Percentiles rank a stretch among this genome's conserved stretches.
phyloP scores from a whole-genome alignment of 2,888 invertebrate genomes.

The Pinctada fucata region DNA sequence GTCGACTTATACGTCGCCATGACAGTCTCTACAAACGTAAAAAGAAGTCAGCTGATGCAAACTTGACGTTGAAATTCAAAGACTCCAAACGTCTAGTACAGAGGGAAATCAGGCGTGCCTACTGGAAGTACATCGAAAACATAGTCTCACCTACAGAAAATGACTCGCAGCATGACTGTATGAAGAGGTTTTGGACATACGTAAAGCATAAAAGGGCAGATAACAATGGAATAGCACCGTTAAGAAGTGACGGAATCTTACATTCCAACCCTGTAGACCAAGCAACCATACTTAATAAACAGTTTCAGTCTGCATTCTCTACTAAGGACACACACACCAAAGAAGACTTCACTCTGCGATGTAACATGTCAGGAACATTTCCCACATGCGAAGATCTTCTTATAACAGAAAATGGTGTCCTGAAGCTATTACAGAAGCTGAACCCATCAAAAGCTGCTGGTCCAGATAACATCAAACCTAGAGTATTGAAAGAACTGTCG shows the following conservation, averaged over 20 bases:
- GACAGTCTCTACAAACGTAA: slow-evolving; percentile 26
- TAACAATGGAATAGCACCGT: slow-evolving; percentile 23
- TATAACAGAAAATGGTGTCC: neutral
- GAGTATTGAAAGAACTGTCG: slow-evolving; percentile 17
- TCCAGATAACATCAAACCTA: slow-evolving; percentile 7
- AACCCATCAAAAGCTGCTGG: slow-evolving; percentile 8
- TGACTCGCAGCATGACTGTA: neutral
- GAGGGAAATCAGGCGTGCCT: slow-evolving; percentile 23
- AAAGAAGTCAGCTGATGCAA: slow-evolving; percentile 29
- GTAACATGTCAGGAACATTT: neutral
- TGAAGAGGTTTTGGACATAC: slow-evolving; percentile 26
- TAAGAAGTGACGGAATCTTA: slow-evolving; percentile 11
- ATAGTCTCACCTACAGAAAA: slow-evolving; percentile 23
- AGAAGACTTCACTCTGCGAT: neutral
- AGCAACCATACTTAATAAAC: slow-evolving; percentile 34
- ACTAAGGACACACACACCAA: neutral
- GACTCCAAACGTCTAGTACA: slow-evolving; percentile 15
- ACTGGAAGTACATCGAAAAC: slow-evolving; percentile 34
- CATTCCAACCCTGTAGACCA: slow-evolving; percentile 24
- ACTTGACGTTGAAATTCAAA: slow-evolving; percentile 11
- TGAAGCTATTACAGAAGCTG: slow-evolving; percentile 2
- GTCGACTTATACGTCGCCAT: slow-evolving; percentile 22
- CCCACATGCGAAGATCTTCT: neutral
- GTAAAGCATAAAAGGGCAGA: slow-evolving; percentile 20
- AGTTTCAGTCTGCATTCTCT: slow-evolving; percentile 32